phyloP scores from a whole-genome alignment of 1,140 invertebrate genomes.

The Drosophila sp. region DNA sequence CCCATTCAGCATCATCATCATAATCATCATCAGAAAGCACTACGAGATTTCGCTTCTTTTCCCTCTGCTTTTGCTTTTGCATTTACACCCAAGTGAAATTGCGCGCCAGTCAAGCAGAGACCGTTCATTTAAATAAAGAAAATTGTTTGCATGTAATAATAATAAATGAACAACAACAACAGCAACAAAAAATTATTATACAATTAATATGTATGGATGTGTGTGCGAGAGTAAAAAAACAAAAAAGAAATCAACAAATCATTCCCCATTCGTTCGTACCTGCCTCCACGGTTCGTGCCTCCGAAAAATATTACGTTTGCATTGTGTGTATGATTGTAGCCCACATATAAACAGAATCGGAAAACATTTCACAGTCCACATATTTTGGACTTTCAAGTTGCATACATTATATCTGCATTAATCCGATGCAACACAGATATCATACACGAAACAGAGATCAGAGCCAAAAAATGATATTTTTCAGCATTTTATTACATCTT shows the following conservation, averaged over 20 bases:
- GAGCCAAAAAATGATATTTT: too few relatives aligned
- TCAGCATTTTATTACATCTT: too few relatives aligned
- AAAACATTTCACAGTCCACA: slow-evolving; percentile 14
- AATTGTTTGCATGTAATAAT: slow-evolving; percentile 67
- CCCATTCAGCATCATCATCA: slow-evolving; percentile 17
- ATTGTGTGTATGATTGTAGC: slow-evolving; percentile 20
- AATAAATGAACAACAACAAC: slow-evolving; percentile 37
- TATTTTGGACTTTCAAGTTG: slow-evolving; percentile 5
- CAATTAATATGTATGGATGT: slow-evolving; percentile 61
- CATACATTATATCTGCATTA: not conserved
- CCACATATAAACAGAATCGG: slow-evolving; percentile 21
- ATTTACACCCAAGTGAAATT: slow-evolving; percentile 59
- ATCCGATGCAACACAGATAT: too few relatives aligned
- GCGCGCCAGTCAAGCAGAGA: slow-evolving; percentile 65
- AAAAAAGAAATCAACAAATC: slow-evolving; percentile 14
- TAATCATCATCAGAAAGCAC: slow-evolving; percentile 34
- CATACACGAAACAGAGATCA: too few relatives aligned
- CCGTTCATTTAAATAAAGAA: slow-evolving; percentile 78
- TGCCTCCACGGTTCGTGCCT: slow-evolving; percentile 58
- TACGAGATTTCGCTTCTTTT: slow-evolving; percentile 35
- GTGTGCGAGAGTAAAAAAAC: slow-evolving; percentile 21
- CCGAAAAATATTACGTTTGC: slow-evolving; percentile 37
- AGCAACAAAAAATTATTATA: slow-evolving; percentile 64
- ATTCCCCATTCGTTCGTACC: slow-evolving; percentile 24
- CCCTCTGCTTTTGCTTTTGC: slow-evolving; percentile 7